Conservation (phyloP, 2,888 invertebrate genomes). For the Limenitis camilla region DNA sequence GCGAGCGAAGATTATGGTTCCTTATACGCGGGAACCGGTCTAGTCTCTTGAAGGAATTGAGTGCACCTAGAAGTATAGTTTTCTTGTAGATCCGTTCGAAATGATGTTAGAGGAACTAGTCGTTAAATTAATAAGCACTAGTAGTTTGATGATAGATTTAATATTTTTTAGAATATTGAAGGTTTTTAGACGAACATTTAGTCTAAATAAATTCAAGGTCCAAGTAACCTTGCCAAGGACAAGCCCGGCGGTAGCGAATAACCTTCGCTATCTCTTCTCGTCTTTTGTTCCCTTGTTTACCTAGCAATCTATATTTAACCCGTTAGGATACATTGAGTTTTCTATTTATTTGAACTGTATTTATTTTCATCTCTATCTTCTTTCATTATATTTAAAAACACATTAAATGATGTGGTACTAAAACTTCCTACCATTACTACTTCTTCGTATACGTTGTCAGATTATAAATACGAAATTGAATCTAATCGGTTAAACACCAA, state of each 20-base stretch:
- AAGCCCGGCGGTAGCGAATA: constrained; percentile 38
- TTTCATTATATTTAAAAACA: background rate
- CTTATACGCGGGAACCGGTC: constrained; percentile 28
- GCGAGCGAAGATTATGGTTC: constrained; percentile 26
- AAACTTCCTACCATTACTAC: no score
- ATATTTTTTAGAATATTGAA: background rate
- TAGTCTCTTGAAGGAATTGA: constrained; percentile 31
- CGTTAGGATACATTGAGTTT: constrained; percentile 21
- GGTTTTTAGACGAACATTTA: no score
- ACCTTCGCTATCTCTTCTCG: constrained; percentile 46
- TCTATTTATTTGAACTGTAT: constrained; percentile 20
- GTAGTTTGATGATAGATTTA: background rate
- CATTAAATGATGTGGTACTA: background rate
- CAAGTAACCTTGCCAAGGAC: constrained; percentile 46
- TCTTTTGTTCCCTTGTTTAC: constrained; percentile 30
- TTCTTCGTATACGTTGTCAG: no score
- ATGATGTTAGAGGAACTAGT: constrained; percentile 2
- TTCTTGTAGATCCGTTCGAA: constrained; percentile 30
- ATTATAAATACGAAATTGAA: no score
- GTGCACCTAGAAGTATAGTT: constrained; percentile 29
- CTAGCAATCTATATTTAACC: constrained; percentile 34
- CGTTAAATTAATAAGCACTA: background rate
- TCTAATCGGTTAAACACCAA: no score
- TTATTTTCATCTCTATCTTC: constrained; percentile 12
- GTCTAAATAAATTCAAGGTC: constrained; percentile 21